Conservation (phyloP, 2,888 invertebrate species). For the Deladenus siricidicola region DNA sequence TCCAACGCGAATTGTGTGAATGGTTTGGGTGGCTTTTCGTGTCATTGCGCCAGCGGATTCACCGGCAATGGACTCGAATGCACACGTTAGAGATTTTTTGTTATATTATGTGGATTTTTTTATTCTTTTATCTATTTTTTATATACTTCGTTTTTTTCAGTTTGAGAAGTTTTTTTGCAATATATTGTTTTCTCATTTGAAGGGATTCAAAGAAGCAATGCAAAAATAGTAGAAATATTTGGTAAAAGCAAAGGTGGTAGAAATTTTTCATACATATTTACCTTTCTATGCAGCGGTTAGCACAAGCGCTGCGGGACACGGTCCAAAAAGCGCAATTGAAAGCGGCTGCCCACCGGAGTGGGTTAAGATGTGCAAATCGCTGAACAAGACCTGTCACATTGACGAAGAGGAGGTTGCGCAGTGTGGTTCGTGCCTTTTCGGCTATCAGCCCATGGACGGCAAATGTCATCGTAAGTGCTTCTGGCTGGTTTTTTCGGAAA, state of each 20-base stretch:
- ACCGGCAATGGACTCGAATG: slow-evolving; percentile 41
- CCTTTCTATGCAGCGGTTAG: no score
- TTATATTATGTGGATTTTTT: background rate
- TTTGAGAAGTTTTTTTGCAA: background rate
- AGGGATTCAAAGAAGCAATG: background rate
- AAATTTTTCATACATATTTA: no score
- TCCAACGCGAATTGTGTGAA: slow-evolving; percentile 63
- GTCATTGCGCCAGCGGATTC: slow-evolving; percentile 66
- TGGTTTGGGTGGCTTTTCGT: slow-evolving; percentile 64
- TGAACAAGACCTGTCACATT: slow-evolving; percentile 48
- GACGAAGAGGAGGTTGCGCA: slow-evolving; percentile 50
- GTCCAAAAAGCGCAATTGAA: background rate
- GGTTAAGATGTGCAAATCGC: slow-evolving; percentile 36
- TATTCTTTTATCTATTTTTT: slow-evolving; percentile 5
- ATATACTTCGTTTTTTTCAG: background rate
- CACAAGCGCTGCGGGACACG: no score
- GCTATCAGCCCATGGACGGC: slow-evolving; percentile 46
- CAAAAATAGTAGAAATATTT: no score
- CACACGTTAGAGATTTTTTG: slow-evolving; percentile 14
- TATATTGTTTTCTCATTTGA: background rate
- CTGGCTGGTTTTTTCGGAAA: no score
- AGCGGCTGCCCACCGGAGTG: slow-evolving; percentile 31
- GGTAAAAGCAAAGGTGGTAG: no score
- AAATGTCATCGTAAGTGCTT: slow-evolving; percentile 38
- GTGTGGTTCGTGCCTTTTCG: slow-evolving; percentile 45